Evolutionary conservation across 2,888 invertebrate genomes (phyloP).

Genomic region (Ypsolopha scabrella): DNA sequence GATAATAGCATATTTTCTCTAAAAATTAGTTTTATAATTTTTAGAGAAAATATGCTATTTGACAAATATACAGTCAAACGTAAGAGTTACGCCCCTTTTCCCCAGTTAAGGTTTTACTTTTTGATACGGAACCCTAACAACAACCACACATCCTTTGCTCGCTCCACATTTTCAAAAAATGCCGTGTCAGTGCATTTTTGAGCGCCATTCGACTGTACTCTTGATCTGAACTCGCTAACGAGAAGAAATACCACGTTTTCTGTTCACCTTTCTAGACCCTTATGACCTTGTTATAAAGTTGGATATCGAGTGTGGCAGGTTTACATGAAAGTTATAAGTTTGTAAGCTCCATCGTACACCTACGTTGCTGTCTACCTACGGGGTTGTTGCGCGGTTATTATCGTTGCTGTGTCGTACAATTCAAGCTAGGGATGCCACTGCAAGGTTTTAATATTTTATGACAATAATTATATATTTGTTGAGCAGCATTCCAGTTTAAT

Average conservation of each 20-base stretch:
- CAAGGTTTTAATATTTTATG: background rate
- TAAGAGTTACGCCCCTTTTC: too few species aligned
- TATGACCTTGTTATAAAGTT: background rate
- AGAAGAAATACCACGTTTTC: background rate
- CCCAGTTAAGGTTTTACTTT: too few species aligned
- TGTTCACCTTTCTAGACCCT: background rate
- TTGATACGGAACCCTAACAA: too few species aligned
- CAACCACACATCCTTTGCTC: background rate
- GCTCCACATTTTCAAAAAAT: background rate
- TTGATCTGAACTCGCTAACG: slow-evolving; percentile 3
- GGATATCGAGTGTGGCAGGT: background rate
- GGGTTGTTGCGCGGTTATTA: slow-evolving; percentile 2
- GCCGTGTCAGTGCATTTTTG: slow-evolving; percentile 1
- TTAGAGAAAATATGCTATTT: too few species aligned
- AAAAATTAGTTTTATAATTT: too few species aligned
- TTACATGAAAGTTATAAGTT: background rate
- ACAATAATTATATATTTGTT: too few species aligned
- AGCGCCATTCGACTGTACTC: background rate
- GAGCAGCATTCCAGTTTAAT: too few species aligned
- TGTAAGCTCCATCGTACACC: background rate
- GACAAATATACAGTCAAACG: too few species aligned
- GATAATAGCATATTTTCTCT: too few species aligned
- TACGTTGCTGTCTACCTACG: background rate
- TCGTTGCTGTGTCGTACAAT: background rate
- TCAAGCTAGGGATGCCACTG: background rate